Evolutionary conservation across 2,888 invertebrate species (phyloP).

Genomic region (Zygaena filipendulae): DNA sequence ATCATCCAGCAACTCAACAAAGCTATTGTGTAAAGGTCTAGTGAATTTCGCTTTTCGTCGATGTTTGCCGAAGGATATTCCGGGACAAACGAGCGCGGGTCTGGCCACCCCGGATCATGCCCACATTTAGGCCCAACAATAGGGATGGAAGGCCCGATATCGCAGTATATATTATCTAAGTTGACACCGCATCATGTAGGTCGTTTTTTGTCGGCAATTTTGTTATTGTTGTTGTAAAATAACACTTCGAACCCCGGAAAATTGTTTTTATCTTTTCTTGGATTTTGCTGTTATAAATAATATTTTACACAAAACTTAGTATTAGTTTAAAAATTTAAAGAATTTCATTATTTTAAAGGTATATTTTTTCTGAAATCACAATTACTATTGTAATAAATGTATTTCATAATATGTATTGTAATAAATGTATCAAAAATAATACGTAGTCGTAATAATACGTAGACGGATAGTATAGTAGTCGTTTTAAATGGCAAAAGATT

Average conservation of each 20-base stretch:
- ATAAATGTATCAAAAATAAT: too few relatives aligned
- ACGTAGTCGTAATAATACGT: too few relatives aligned
- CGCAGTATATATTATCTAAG: slow-evolving; percentile 59
- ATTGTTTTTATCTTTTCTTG: slow-evolving; percentile 27
- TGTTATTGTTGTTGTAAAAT: slow-evolving; percentile 46
- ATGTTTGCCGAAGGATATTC: slow-evolving; percentile 62
- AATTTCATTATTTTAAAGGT: too few relatives aligned
- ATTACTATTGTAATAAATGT: too few relatives aligned
- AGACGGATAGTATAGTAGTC: too few relatives aligned
- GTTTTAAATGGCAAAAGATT: too few relatives aligned
- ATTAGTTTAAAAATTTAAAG: too few relatives aligned
- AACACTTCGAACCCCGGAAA: too few relatives aligned
- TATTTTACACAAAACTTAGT: too few relatives aligned
- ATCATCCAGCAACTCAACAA: slow-evolving; percentile 38
- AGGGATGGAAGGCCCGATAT: slow-evolving; percentile 51
- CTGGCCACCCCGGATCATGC: slow-evolving; percentile 50
- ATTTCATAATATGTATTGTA: too few relatives aligned
- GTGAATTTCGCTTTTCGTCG: slow-evolving; percentile 57
- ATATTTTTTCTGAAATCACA: too few relatives aligned
- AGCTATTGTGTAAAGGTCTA: slow-evolving; percentile 58
- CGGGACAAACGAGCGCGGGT: slow-evolving; percentile 56
- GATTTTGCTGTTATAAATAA: too few relatives aligned
- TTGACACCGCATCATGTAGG: slow-evolving; percentile 58
- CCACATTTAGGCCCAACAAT: slow-evolving; percentile 53
- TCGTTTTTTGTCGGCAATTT: slow-evolving; percentile 56